These are phyloP conservation scores for Philopotamus ludificatus DNA, from an alignment of 1,140 invertebrate genomes.

Conservation along the genomic window DNA sequence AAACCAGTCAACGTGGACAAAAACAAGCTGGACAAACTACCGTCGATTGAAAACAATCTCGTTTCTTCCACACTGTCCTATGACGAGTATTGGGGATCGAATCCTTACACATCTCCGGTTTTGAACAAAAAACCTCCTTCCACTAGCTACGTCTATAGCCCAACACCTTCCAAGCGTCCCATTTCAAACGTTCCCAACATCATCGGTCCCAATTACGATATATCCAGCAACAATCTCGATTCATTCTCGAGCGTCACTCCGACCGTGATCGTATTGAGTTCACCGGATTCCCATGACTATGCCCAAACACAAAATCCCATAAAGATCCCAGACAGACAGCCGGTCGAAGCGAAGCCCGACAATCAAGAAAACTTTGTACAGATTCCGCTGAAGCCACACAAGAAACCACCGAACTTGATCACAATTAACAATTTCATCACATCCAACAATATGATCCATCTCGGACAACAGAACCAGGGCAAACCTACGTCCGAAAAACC, in stretches of 20 bases:
- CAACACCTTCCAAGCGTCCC: conserved; percentile 36
- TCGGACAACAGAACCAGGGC: conserved; percentile 48
- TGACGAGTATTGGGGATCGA: conserved; percentile 39
- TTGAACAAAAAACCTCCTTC: conserved; percentile 37
- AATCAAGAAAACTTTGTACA: conserved; percentile 47
- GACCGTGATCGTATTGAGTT: conserved; percentile 70
- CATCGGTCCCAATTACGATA: conserved; percentile 34
- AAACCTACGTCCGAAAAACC: conserved; percentile 49
- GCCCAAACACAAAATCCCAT: conserved; percentile 48
- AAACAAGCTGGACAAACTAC: background rate
- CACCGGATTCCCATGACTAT: conserved; percentile 46
- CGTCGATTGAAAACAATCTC: conserved; percentile 8
- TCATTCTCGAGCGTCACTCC: conserved; percentile 63
- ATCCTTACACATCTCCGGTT: conserved; percentile 24
- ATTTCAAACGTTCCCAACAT: conserved; percentile 37
- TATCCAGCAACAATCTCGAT: conserved; percentile 41
- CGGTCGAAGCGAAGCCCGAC: conserved; percentile 40
- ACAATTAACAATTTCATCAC: conserved; percentile 61
- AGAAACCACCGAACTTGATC: conserved; percentile 55
- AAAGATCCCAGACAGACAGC: conserved; percentile 39
- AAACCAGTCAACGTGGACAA: conserved; percentile 48
- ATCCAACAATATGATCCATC: conserved; percentile 57
- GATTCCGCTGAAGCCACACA: conserved; percentile 50
- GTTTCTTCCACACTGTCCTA: conserved; percentile 35
- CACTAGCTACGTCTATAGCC: conserved; percentile 44